Evolutionary conservation across 1,140 invertebrate genomes (phyloP).

Genomic region (Halyomorpha halys): DNA sequence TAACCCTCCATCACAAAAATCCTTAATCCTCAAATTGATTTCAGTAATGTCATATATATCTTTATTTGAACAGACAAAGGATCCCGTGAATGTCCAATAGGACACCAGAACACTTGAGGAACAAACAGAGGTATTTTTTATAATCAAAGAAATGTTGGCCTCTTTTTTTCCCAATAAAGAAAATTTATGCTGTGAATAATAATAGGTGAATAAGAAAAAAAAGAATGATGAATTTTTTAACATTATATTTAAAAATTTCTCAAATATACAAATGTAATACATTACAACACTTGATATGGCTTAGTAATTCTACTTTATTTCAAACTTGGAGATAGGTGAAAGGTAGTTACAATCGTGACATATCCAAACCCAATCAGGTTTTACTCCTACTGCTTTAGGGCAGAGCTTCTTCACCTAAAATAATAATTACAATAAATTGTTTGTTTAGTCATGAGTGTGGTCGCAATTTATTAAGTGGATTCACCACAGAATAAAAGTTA

Average conservation of each 20-base stretch:
- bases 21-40: no score
- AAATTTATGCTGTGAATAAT: background rate
- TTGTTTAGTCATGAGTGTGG: no score
- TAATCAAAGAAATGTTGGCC: no score
- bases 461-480: no score
- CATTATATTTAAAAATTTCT: constrained; percentile 8
- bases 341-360: constrained; percentile 28
- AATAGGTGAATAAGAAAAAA: background rate
- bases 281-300: background rate
- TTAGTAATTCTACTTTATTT: background rate
- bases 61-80: no score
- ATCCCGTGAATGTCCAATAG: no score
- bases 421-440: background rate
- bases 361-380: constrained; percentile 30
- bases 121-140: no score
- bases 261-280: background rate
- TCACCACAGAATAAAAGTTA: no score
- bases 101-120: no score
- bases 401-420: constrained; percentile 24
- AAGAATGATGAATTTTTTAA: background rate
- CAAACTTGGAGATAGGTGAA: constrained; percentile 17
- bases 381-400: constrained; percentile 18
- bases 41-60: no score
- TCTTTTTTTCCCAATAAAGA: no score
- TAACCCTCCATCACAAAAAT: no score